Percentiles rank a stretch among this genome's conserved stretches.
phyloP scores from a whole-genome alignment of 2,888 invertebrate genomes.

The Tanypteryx hageni region DNA sequence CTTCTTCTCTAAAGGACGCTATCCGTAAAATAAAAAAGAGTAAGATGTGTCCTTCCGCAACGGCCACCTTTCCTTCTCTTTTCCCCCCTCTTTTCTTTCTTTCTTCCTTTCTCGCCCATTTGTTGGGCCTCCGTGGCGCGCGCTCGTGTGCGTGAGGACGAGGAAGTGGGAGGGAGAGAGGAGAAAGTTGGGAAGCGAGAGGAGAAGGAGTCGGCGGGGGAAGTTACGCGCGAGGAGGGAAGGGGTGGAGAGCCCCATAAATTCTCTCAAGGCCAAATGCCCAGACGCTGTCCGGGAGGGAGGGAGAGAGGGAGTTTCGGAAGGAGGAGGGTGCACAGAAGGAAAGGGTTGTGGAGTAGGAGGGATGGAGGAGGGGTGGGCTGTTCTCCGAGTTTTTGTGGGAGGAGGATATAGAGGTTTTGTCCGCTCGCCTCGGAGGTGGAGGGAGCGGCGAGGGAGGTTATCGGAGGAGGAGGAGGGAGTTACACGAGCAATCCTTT shows the following conservation, averaged over 20 bases:
- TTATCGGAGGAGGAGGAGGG: background rate
- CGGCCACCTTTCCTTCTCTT: background rate
- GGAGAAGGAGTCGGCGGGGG: constrained; percentile 69
- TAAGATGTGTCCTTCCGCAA: background rate
- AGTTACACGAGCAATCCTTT: background rate
- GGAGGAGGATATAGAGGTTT: constrained; percentile 4
- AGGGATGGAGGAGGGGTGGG: background rate
- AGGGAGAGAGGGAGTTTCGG: background rate
- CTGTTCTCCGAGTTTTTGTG: background rate
- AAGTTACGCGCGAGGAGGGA: constrained; percentile 70
- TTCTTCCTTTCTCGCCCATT: background rate
- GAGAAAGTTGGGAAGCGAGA: background rate
- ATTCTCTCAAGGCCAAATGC: constrained; percentile 63
- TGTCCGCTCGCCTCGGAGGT: background rate
- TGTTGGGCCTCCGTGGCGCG: constrained; percentile 65
- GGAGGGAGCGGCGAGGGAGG: background rate
- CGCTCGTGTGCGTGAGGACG: constrained; percentile 51
- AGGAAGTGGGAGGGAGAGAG: background rate
- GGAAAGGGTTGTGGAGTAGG: background rate
- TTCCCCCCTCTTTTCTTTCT: background rate
- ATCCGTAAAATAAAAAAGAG: background rate
- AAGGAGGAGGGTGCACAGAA: background rate
- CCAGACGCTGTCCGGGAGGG: constrained; percentile 51
- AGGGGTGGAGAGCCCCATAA: constrained; percentile 51
- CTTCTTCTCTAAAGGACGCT: background rate